Evolutionary conservation across 2,888 invertebrate genomes (phyloP).

Genomic region (Anthophora plumipes): DNA sequence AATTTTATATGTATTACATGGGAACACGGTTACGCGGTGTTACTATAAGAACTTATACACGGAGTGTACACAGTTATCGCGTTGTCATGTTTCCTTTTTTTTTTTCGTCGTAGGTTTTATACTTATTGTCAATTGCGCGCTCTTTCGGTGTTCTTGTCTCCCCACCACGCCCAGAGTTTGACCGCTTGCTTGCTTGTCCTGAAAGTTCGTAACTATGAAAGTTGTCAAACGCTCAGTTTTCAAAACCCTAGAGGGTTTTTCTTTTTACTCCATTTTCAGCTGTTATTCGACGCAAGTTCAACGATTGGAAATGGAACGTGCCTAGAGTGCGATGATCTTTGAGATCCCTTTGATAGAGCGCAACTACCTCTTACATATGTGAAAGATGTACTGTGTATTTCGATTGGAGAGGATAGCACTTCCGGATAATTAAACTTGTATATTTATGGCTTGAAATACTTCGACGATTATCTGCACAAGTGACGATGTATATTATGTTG

Average conservation of each 20-base stretch:
- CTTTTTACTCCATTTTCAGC: neutral
- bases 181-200: slow-evolving; percentile 51
- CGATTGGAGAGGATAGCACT: neutral
- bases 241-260: neutral
- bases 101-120: neutral
- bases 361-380: neutral
- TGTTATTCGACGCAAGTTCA: neutral
- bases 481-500: neutral
- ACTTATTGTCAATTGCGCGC: slow-evolving; percentile 47
- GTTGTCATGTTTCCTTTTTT: neutral
- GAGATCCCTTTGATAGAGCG: neutral
- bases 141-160: slow-evolving; percentile 53
- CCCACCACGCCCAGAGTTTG: slow-evolving; percentile 73
- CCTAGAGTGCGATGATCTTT: neutral
- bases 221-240: slow-evolving; percentile 20
- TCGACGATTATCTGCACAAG: neutral
- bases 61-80: neutral
- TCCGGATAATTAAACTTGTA: neutral
- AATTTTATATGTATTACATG: neutral
- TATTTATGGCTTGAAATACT: neutral
- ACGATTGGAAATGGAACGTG: neutral
- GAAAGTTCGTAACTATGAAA: slow-evolving; percentile 36
- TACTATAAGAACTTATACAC: too few species aligned
- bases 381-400: neutral
- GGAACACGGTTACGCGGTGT: too few species aligned